phyloP scores from a whole-genome alignment of 2,113 vertebrate species.

The Alexandromys fortis region DNA sequence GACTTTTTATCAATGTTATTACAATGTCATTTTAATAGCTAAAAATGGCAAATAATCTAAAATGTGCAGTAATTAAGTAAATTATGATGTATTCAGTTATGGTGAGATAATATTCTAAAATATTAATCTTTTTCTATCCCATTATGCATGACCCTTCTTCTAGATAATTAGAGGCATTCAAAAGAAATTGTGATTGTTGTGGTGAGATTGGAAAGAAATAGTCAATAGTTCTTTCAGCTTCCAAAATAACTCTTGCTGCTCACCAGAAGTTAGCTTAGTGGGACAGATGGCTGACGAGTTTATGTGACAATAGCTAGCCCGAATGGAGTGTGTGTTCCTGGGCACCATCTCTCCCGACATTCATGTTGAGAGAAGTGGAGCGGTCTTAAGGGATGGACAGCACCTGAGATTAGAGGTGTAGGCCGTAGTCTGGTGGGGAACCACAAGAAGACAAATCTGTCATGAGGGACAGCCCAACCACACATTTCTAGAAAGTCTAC shows the following conservation, averaged over 20 bases:
- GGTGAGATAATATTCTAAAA: constrained; percentile 70
- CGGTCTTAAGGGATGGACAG: not conserved
- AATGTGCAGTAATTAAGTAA: constrained; percentile 70
- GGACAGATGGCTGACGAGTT: constrained; percentile 35
- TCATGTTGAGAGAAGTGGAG: not conserved
- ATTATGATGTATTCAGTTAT: constrained; percentile 75
- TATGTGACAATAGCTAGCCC: not conserved
- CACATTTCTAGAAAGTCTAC: not conserved
- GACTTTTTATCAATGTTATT: constrained; percentile 65
- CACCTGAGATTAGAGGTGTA: not conserved
- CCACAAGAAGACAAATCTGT: not conserved
- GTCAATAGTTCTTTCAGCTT: constrained; percentile 48
- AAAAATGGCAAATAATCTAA: constrained; percentile 64
- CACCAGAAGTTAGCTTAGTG: constrained; percentile 9
- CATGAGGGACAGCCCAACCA: not conserved
- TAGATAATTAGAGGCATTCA: constrained; percentile 77
- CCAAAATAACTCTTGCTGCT: constrained; percentile 45
- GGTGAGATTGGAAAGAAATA: constrained; percentile 54
- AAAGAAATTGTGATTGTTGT: constrained; percentile 67
- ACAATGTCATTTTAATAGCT: constrained; percentile 74
- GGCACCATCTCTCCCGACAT: not conserved
- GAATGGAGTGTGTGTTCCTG: not conserved
- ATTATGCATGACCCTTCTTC: constrained; percentile 66
- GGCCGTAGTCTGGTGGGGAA: not conserved
- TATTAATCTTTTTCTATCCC: constrained; percentile 67